Base-by-base conservation (phyloP, 2,113 vertebrate genomes). In the Emydura subglobosa region DNA sequence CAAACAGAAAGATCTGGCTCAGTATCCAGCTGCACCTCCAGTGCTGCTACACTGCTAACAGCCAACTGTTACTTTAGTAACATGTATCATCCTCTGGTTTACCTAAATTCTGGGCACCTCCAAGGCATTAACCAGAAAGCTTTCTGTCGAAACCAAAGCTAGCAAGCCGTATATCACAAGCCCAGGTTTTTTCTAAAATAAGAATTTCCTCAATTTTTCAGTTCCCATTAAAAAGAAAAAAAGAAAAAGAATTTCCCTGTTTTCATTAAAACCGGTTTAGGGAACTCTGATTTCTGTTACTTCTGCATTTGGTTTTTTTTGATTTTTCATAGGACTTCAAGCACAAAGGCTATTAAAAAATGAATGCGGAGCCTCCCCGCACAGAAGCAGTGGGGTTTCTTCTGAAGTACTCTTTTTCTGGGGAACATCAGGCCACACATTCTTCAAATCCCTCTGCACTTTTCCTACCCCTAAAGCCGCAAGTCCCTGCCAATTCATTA, bases 281-380 rank as follows among this genome's bases (percentile, higher is more conserved):
- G 68, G 95, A 95, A 93, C 95, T 53, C 57, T 87, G 47, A n/a
- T 24, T 65, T 39, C 68, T 83, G 53, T n/a, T 93, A 91, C 95
- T 98, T 95, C 96, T 96, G 92, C 89, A 87, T 79, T 94, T 93
- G 89, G 47, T 47, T 82, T 29, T 6, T 91, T 96, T 92, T 85
- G 86, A 74, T 86, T 81, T 85, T 86, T 51, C 79, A 89, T 25
- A 92, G 87, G 86, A 92, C 53, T 85, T 84, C 82, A 57, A 11
- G 54, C 22, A 42, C 53, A 39, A 87, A 79, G 81, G 16, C 10
- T 7, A 31, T 2, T 2, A 87, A 47, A 49, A 80, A 88, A 65
- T 4, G 47, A 50, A 54, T 5, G 2, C 57, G 65, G 55, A 34
- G 79, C 3, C 7, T 39, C 85, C 25, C 49, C 2, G 82, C 51